Evolutionary conservation across 2,888 invertebrate genomes (phyloP), one percentile per base, ranked within the genome.

Genomic region (Heliconius hortense): DNA sequence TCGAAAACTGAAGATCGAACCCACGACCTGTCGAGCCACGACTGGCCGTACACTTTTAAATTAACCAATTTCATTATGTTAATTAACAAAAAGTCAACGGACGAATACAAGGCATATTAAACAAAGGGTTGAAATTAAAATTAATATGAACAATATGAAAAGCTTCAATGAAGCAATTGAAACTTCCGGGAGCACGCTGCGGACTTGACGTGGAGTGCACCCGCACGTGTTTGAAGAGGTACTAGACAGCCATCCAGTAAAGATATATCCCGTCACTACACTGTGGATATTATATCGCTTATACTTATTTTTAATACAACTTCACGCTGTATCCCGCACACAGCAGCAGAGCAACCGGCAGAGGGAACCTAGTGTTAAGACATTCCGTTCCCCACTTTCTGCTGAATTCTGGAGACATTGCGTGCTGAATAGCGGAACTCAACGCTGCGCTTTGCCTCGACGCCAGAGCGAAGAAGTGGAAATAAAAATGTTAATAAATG

Each of bases 121-220:
- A 79, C 76, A 78, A 78, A 80, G 76, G 78, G 72, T 48, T 79
- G 79, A 77, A 75, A 80, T 79, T 81, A 79, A 79, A 84, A 86
- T 86, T 86, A 85, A 85, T 86, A 85, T 81, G 81, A 83, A 81
- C 82, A 82, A 82, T 79, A 77, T 82, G 83, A 86, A 84, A 85
- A 84, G 84, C 82, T 86, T 87, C 84, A 87, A 84, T 86, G 85
- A 84, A 83, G 84, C 85, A 89, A 90, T 90, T 90, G 89, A 84
- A 86, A 86, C 87, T 89, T 91, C 90, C 90, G 86, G 79, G 74
- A 76, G 77, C 71, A 75, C 81, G 78, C 74, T 79, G 66, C 72
- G 60, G 77, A 78, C 59, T 72, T 73, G 78, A 76, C 77, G 72
- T 77, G 75, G 70, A 77, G 78, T 66, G 76, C 67, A 48, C 78